Conservation (phyloP, 1,140 invertebrate species). For the Araneus ventricosus region DNA sequence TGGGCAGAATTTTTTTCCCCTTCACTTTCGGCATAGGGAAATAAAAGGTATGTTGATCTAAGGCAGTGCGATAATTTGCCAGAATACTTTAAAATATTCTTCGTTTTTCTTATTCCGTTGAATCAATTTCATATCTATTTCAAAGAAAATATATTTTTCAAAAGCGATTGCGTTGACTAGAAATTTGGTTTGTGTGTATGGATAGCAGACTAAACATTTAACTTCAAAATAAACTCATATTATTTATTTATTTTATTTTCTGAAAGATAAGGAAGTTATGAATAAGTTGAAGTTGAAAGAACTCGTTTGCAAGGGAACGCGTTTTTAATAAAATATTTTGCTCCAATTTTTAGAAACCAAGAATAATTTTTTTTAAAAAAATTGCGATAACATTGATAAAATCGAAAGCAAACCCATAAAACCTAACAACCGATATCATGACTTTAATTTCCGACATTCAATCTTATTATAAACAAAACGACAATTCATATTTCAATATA, state of each 20-base stretch:
- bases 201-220: neutral
- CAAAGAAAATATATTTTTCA: neutral
- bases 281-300: neutral
- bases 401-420: no score
- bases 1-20: neutral
- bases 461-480: no score
- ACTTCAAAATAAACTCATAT: neutral
- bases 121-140: conserved; percentile 1
- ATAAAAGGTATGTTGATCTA: neutral
- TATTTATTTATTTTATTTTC: neutral
- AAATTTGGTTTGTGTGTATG: neutral
- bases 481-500: no score
- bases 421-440: no score
- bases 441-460: no score
- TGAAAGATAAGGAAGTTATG: neutral
- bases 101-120: neutral
- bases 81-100: conserved; percentile 1
- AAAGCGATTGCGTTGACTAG: neutral
- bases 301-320: neutral
- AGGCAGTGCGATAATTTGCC: neutral
- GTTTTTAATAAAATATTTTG: neutral
- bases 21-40: neutral
- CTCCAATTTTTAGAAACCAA: neutral
- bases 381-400: no score
- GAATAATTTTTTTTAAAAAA: no score